Conservation (phyloP, 2,888 invertebrate genomes). For the Luperina testacea region DNA sequence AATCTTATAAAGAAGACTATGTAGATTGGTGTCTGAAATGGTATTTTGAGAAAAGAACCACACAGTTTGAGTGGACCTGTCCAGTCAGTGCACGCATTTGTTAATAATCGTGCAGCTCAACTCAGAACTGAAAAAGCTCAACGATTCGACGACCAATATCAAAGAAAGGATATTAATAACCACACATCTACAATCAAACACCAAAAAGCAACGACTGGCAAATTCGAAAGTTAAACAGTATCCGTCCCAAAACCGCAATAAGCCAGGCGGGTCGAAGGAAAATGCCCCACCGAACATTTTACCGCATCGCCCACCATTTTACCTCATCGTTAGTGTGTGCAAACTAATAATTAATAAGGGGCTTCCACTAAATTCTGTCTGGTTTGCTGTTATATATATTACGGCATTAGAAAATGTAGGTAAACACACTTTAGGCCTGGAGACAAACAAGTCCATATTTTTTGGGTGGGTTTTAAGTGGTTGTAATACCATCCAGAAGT, state of each 20-base stretch:
- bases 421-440: background rate
- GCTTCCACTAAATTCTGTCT: conserved; percentile 17
- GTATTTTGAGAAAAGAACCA: too few species aligned
- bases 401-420: background rate
- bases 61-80: too few species aligned
- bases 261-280: conserved; percentile 17
- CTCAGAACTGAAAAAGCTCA: too few species aligned
- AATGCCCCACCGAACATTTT: conserved; percentile 14
- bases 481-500: background rate
- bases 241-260: conserved; percentile 53
- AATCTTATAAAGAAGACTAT: too few species aligned
- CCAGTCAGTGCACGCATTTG: too few species aligned
- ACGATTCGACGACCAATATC: too few species aligned
- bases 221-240: conserved; percentile 43
- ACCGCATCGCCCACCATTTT: conserved; percentile 29
- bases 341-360: conserved; percentile 59
- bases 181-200: background rate
- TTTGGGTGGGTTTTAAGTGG: background rate
- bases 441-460: background rate
- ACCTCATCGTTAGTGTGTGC: conserved; percentile 39
- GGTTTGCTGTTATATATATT: background rate
- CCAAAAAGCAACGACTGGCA: conserved; percentile 23
- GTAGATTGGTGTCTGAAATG: too few species aligned
- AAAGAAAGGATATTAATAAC: background rate
- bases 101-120: too few species aligned